Percentiles rank a stretch among this genome's conserved stretches.
Conservation (phyloP, 2,888 invertebrate species). For the Scaptomyza flava region DNA sequence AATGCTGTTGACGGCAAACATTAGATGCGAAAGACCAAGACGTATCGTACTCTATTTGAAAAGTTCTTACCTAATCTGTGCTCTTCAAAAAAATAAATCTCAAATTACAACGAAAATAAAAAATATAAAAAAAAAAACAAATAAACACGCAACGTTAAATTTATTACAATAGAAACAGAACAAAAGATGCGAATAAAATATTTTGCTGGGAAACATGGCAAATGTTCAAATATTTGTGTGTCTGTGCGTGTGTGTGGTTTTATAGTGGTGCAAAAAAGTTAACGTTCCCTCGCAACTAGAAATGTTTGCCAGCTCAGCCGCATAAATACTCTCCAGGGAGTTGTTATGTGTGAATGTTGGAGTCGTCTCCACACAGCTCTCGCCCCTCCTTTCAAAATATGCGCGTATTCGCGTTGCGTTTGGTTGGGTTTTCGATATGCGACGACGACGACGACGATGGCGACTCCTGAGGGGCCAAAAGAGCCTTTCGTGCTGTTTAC, state of each 20-base stretch:
- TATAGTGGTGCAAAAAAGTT: slow-evolving; percentile 65
- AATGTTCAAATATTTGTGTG: slow-evolving; percentile 31
- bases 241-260: slow-evolving; percentile 6
- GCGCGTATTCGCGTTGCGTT: slow-evolving; percentile 54
- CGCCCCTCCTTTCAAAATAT: slow-evolving; percentile 30
- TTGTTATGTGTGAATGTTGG: slow-evolving; percentile 67
- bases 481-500: slow-evolving; percentile 43
- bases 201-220: slow-evolving; percentile 54
- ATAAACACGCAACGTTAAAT: slow-evolving; percentile 46
- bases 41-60: slow-evolving; percentile 14
- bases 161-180: slow-evolving; percentile 71
- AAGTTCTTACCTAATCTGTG: slow-evolving; percentile 53
- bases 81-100: slow-evolving; percentile 35
- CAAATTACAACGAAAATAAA: slow-evolving; percentile 65
- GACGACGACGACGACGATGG: slow-evolving; percentile 7
- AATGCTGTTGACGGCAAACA: slow-evolving; percentile 48
- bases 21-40: slow-evolving; percentile 49
- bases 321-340: slow-evolving; percentile 78
- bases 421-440: slow-evolving; percentile 40
- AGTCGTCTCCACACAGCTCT: not conserved
- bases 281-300: slow-evolving; percentile 40
- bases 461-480: slow-evolving; percentile 43
- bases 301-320: slow-evolving; percentile 67
- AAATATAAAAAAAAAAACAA: no score
- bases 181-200: slow-evolving; percentile 74